Base-by-base conservation (phyloP, 2,888 invertebrate species). In the Synergus umbraculus region DNA sequence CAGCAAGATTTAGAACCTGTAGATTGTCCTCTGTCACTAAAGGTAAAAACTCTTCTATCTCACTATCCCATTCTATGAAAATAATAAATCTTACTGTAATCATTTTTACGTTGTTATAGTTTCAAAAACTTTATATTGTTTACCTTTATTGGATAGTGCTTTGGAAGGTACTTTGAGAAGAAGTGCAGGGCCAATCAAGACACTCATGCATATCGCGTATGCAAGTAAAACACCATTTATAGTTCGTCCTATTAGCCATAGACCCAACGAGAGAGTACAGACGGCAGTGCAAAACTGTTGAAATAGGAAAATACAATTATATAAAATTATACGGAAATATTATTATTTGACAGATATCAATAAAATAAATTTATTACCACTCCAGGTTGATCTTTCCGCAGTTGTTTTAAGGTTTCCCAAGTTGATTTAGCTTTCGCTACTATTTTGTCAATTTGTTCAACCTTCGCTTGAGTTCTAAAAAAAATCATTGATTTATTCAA, bases 11-110 rank as follows among this genome's bases (percentile, higher is more conserved):
- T 79, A 92, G 87, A 82, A 92, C 90, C 83, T 92, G 89, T 77
- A 92, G 87, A 87, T 89, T 92, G 76, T 91, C 90, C 78, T 91
- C 90, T 7, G 91, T 92, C 29, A 90, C 90, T 43, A 90, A 88
- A 44, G 92, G 92, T 84, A 92, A 85, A 88, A 92, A 92, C 82
- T 92, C 92, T 81, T 92, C 92, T 73, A 92, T 91, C 79, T 92
- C 92, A 83, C 87, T 91, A 81, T 92, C 92, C 89, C 91, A 92
- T 86, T 92, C 92, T 92, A 5, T n/a, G 4, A 10, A 15, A 43
- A 60, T 9, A 60, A 60, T 18, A 2, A 22, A 22, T 60, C 22
- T 60, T 60, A 60, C 18, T 60, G 22, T 22, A 60, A 60, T 60
- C 10, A 22, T 60, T 60, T 2, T 22, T 22, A 22, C 49, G 1